phyloP scores from a whole-genome alignment of 2,797 vertebrate species.

The Poecilia picta region DNA sequence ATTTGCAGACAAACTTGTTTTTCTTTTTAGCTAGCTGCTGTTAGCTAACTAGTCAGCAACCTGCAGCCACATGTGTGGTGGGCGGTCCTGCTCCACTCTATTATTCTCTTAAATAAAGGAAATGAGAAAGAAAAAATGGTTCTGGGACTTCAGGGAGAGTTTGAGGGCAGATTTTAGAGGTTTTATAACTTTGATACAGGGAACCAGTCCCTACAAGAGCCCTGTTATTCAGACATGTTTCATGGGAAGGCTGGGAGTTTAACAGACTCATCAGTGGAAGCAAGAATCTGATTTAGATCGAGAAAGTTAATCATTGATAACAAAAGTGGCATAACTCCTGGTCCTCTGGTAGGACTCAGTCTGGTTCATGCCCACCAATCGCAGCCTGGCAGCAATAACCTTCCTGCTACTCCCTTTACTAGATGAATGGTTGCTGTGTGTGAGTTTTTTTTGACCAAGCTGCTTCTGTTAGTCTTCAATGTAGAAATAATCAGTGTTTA shows the following conservation, averaged over 20 bases:
- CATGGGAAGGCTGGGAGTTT: background rate
- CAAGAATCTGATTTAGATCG: background rate
- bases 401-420: constrained; percentile 39
- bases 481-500: constrained; percentile 45
- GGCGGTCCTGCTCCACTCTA: background rate
- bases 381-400: constrained; percentile 64
- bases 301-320: no score
- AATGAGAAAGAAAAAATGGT: no score
- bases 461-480: constrained; percentile 10
- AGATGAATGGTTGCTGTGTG: background rate
- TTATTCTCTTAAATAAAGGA: background rate
- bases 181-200: background rate
- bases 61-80: background rate
- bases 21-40: background rate
- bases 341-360: background rate
- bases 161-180: background rate
- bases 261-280: background rate
- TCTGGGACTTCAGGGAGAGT: background rate
- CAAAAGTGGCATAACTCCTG: background rate
- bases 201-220: background rate
- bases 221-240: background rate
- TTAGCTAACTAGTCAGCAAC: background rate
- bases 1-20: background rate
- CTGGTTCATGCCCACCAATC: constrained; percentile 12
- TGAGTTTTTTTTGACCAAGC: no score